Evolutionary conservation across 23 tunicate genomes (phyloP).

Genomic region (Botrylloides violaceus): DNA sequence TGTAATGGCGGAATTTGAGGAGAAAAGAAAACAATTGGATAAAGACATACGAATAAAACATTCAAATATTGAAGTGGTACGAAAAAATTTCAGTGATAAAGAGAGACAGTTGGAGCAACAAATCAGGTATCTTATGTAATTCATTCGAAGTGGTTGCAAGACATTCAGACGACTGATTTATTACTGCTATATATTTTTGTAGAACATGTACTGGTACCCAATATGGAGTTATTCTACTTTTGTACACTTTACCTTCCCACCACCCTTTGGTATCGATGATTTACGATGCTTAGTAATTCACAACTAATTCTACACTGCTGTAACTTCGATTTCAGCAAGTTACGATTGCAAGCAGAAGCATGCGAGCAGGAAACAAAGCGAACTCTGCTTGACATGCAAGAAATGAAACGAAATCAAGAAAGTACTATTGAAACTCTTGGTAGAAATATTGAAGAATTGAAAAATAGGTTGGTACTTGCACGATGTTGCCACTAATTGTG

Average conservation of each 20-base stretch:
- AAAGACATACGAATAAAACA: conserved; percentile 49
- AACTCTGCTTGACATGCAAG: conserved; percentile 55
- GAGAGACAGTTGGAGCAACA: conserved; percentile 43
- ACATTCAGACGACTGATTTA: too few relatives aligned
- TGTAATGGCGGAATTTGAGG: conserved; percentile 32
- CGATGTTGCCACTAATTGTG: too few relatives aligned
- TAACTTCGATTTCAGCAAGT: conserved; percentile 33
- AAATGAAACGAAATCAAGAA: conserved; percentile 14
- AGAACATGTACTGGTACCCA: too few relatives aligned
- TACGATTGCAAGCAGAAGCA: conserved; percentile 25
- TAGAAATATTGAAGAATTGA: conserved; percentile 23
- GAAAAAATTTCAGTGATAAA: conserved; percentile 31
- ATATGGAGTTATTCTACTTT: too few relatives aligned
- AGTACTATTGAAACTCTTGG: neutral
- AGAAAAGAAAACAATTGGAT: conserved; percentile 41
- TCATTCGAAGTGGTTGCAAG: too few relatives aligned
- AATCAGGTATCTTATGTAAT: conserved; percentile 37
- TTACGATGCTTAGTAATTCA: too few relatives aligned
- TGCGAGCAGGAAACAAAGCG: conserved; percentile 45
- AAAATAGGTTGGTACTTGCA: conserved; percentile 22
- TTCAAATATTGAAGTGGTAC: conserved; percentile 38
- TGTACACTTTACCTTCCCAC: too few relatives aligned
- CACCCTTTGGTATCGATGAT: too few relatives aligned
- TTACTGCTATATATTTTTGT: too few relatives aligned
- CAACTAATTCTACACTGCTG: too few relatives aligned